Evolutionary conservation across 2,888 invertebrate genomes (phyloP).

Genomic region (Pantelozetes paolii): DNA sequence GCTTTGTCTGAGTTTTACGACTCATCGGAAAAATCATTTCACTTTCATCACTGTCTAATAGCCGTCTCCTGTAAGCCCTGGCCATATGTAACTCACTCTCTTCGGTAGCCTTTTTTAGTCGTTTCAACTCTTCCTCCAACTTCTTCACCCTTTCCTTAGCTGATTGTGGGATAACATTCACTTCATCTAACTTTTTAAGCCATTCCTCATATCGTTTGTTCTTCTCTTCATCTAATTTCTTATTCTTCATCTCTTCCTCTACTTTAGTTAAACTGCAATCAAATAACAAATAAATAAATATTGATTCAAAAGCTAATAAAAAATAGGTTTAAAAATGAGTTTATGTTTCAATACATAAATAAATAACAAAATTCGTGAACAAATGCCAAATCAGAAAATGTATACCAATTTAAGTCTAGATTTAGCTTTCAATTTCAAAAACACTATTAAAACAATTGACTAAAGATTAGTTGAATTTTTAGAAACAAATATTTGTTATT

Average conservation of each 20-base stretch:
- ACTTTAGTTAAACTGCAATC: background rate
- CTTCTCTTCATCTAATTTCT: slow-evolving; percentile 34
- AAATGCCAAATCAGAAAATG: too few species aligned
- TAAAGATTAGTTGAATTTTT: background rate
- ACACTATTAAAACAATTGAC: too few species aligned
- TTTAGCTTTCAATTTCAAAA: too few species aligned
- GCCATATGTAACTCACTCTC: background rate
- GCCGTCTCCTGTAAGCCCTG: slow-evolving; percentile 16
- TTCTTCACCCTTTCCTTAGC: slow-evolving; percentile 34
- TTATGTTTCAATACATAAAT: too few species aligned
- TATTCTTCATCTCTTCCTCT: slow-evolving; percentile 11
- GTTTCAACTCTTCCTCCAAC: slow-evolving; percentile 33
- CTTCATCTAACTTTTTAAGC: slow-evolving; percentile 41
- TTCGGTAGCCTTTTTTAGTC: slow-evolving; percentile 28
- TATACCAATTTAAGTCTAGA: too few species aligned
- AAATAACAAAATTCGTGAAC: too few species aligned
- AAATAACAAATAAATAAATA: background rate
- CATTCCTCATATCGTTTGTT: slow-evolving; percentile 39
- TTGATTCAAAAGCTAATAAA: background rate
- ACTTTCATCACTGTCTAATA: slow-evolving; percentile 4
- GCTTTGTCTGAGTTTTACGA: slow-evolving; percentile 20
- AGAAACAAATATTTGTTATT: background rate
- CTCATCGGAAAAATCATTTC: slow-evolving; percentile 9
- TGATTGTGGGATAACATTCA: slow-evolving; percentile 38
- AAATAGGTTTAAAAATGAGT: too few species aligned